These are phyloP conservation scores for Cynodonichthys magdalenae DNA, from an alignment of 2,797 vertebrate species.

Conservation along the genomic window DNA sequence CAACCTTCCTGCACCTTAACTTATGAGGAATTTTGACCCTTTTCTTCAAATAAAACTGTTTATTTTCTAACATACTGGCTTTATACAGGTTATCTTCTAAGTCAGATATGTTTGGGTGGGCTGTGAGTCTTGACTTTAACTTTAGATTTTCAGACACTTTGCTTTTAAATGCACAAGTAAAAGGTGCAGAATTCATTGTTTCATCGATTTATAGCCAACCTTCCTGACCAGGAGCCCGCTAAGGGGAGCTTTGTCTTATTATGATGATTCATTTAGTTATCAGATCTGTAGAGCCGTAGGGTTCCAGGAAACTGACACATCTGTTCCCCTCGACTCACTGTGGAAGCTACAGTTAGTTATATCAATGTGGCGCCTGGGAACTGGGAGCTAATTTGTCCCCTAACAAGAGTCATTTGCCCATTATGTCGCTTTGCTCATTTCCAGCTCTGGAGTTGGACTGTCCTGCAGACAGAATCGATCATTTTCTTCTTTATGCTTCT, in stretches of 20 bases:
- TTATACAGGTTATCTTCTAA: too few relatives aligned
- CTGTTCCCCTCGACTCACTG: slow-evolving; percentile 23
- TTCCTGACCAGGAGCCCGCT: not conserved
- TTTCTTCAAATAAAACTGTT: too few relatives aligned
- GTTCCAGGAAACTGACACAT: slow-evolving; percentile 25
- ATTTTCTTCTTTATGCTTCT: not conserved
- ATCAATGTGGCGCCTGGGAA: slow-evolving; percentile 13
- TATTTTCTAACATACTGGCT: too few relatives aligned
- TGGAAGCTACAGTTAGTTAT: slow-evolving; percentile 33
- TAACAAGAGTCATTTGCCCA: slow-evolving; percentile 33
- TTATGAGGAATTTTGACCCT: not conserved
- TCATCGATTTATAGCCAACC: not conserved
- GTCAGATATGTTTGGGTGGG: too few relatives aligned
- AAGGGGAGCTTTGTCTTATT: slow-evolving; percentile 10
- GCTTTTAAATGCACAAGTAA: not conserved
- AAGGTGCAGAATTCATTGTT: not conserved
- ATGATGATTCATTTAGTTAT: slow-evolving; percentile 31
- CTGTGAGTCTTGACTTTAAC: not conserved
- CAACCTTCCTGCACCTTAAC: not conserved
- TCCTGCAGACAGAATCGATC: slow-evolving; percentile 1
- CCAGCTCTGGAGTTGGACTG: slow-evolving; percentile 14
- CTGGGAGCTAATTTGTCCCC: slow-evolving; percentile 45
- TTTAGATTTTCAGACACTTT: not conserved
- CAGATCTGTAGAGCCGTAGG: slow-evolving; percentile 6
- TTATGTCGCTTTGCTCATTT: slow-evolving; percentile 14